phyloP scores from a whole-genome alignment of 2,888 invertebrate species.

The Drosophila koepferae region DNA sequence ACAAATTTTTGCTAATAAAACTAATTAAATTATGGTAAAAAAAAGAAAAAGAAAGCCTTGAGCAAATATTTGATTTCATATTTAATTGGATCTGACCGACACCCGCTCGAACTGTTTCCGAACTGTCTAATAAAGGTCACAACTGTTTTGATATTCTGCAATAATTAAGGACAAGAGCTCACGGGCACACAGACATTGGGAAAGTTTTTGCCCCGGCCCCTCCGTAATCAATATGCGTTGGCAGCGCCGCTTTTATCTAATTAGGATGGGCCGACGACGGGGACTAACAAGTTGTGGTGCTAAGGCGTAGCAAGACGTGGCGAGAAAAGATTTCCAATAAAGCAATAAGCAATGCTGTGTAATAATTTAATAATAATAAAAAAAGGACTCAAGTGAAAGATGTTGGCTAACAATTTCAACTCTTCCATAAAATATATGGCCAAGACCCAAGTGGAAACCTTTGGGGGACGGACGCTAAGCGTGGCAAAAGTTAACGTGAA shows the following conservation, averaged over 20 bases:
- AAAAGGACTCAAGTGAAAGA: conserved; percentile 48
- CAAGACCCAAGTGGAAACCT: conserved; percentile 19
- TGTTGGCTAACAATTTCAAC: conserved; percentile 35
- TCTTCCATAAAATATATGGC: conserved; percentile 28
- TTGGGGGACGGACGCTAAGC: conserved; percentile 15
- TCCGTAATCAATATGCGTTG: conserved; percentile 51
- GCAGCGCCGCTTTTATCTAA: conserved; percentile 47
- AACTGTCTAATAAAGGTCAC: conserved; percentile 7
- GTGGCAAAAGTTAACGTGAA: conserved; percentile 73
- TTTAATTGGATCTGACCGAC: conserved; percentile 25
- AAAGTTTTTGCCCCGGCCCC: conserved; percentile 26
- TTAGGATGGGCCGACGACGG: conserved; percentile 39
- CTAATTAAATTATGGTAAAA: not conserved
- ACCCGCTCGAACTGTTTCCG: not conserved
- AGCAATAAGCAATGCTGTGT: conserved; percentile 65
- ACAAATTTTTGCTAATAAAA: not conserved
- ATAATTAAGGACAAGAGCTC: conserved; percentile 27
- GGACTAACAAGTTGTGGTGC: conserved; percentile 44
- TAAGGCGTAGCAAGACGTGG: not conserved
- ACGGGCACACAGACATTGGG: conserved; percentile 11
- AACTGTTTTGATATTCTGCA: conserved; percentile 21
- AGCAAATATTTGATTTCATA: conserved; percentile 29
- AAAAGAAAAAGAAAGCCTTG: not conserved
- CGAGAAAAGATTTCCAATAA: conserved; percentile 70
- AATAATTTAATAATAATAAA: conserved; percentile 74